Base-by-base conservation (phyloP, 2,113 vertebrate genomes). In the Corythornis cristatus region DNA sequence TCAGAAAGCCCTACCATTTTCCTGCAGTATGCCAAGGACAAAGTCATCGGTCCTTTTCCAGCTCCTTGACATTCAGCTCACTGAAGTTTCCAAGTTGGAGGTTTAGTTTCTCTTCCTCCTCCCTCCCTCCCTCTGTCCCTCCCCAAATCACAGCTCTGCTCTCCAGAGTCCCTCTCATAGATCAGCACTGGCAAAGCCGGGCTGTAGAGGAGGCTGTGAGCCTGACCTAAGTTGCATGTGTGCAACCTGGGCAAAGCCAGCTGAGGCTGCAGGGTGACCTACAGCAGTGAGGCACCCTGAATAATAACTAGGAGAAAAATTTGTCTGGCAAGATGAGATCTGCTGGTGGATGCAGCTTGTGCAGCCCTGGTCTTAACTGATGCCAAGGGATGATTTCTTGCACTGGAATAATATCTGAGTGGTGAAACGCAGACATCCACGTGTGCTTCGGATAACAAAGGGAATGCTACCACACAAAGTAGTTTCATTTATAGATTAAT, bases 41-140 rank as follows among this genome's bases (percentile, higher is more conserved):
- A 86, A 96, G 91, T 90, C 76, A 60, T 25, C 54, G 28, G 35
- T 84, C 67, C 79, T 94, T 37, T 71, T 22, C 88, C 83, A 81
- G 86, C 46, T 96, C 89, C 89, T 95, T 89, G 82, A 90, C 83
- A 72, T 91, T 96, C 88, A 81, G 74, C 77, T 82, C 73, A 75
- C 85, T 67, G 51, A 80, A 90, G 86, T 58, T 90, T 77, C 82
- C 37, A 76, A 91, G 92, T 2, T 73, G 67, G 80, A 88, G 60
- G 67, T 89, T 96, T 91, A 93, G 90, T 88, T 94, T 83, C 50
- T 3, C 67, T 93, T 94, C 93, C 20, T 8, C 67, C 64, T 83
- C 13, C 6, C 19, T 83, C 13, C 6, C 19, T 77, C 33, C 21
- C 15, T 74, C 21, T 20, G 21, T 83, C 37, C 35, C 28, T 60